Base-by-base conservation (phyloP, 2,888 invertebrate species). In the Tyria jacobaeae region DNA sequence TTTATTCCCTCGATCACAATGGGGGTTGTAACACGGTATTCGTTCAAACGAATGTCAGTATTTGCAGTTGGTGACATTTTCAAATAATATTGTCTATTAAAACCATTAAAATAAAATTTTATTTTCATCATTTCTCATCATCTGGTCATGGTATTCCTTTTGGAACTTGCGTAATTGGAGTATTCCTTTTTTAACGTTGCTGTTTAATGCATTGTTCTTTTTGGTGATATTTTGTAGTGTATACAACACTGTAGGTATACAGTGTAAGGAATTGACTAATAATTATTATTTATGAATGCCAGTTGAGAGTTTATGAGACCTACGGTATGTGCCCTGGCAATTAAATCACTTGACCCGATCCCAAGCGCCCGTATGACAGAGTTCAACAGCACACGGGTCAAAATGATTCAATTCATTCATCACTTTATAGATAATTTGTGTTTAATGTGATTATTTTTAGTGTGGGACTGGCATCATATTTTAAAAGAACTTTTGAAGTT, bases 301-400 rank as follows among this genome's bases (percentile, higher is more conserved):
- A 52, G n/a, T 56, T 56, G 25, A n/a, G n/a, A n/a, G n/a, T n/a
- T n/a, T 17, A 52, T 47, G 41, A 50, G 53, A 61, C 47, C 35
- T 50, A 27, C 51, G 55, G 62, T 61, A 69, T 57, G 61, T 72
- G 65, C 68, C 57, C 69, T 58, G 47, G 83, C 86, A 90, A 89
- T 90, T 89, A 86, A 85, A 83, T 68, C 88, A 90, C 88, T 92
- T 91, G 89, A 91, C 89, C 90, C 80, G 78, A 49, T 63, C 70
- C 59, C 60, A n/a, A 75, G 75, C 82, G 84, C 84, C 80, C 83
- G 79, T 73, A 73, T 81, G 76, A 73, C 70, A 73, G 58, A 75
- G 76, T 85, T 87, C 87, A 84, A 84, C 83, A 80, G 81, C 77
- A 82, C 62, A 62, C 62, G 77, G 84, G 83, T 83, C 83, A 82